Evolutionary conservation across 92 coral and sea anemone genomes (phyloP).

Genomic region (Palythoa caribaeorum): DNA sequence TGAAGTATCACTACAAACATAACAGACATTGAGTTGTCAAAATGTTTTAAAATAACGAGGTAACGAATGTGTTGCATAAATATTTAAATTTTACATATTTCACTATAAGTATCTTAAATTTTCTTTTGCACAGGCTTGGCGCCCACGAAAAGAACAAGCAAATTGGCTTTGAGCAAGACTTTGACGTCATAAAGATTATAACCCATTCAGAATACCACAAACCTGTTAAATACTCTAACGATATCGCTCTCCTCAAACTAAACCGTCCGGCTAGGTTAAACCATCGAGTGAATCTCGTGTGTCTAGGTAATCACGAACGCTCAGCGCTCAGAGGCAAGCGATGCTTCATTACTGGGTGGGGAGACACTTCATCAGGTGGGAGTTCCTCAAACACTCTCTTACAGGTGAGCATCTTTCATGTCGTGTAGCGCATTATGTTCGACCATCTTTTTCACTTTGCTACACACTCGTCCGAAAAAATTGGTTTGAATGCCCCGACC

Average conservation of each 20-base stretch:
- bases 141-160: neutral
- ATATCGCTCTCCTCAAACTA: constrained; percentile 35
- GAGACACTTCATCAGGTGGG: constrained; percentile 31
- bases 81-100: too few species aligned
- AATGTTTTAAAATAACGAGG: too few species aligned
- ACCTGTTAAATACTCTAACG: constrained; percentile 29
- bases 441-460: too few species aligned
- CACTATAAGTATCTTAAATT: neutral
- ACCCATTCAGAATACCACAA: constrained; percentile 13
- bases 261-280: constrained; percentile 18
- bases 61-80: too few species aligned
- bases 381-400: neutral
- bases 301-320: constrained; percentile 2
- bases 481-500: too few species aligned
- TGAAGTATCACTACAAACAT: too few species aligned
- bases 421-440: neutral
- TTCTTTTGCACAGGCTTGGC: constrained; percentile 10
- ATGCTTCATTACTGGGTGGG: constrained; percentile 39
- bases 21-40: too few species aligned
- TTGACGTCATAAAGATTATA: constrained; percentile 19
- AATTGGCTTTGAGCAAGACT: constrained; percentile 18
- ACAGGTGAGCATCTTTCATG: neutral
- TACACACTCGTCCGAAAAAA: too few species aligned
- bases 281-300: constrained; percentile 33
- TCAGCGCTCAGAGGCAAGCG: constrained; percentile 17